These are phyloP conservation scores for Syngnathus floridae DNA, from an alignment of 2,113 vertebrate genomes.

Conservation along the genomic window DNA sequence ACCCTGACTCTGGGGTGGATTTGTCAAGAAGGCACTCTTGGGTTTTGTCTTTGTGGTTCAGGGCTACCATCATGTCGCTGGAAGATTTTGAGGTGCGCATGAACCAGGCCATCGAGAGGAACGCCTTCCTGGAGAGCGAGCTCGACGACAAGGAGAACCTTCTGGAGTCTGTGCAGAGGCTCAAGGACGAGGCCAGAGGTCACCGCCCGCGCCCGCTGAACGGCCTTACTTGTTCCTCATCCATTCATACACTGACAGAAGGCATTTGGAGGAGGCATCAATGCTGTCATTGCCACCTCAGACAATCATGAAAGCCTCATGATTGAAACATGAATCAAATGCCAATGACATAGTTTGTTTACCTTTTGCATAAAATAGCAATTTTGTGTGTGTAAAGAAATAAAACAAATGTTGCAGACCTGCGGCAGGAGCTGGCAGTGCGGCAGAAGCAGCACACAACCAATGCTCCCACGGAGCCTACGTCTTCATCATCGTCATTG, in stretches of 20 bases:
- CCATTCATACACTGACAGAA: neutral
- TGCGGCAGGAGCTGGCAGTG: constrained; percentile 92
- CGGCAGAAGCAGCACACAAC: constrained; percentile 87
- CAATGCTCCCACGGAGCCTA: constrained; percentile 59
- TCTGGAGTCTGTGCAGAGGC: constrained; percentile 90
- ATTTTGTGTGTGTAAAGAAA: neutral
- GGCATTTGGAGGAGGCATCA: neutral
- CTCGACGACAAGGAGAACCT: constrained; percentile 96
- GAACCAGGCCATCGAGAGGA: constrained; percentile 97
- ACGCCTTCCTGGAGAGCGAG: constrained; percentile 97
- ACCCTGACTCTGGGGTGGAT: no score
- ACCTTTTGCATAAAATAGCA: no score
- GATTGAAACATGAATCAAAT: neutral
- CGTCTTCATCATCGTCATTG: neutral
- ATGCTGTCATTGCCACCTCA: neutral
- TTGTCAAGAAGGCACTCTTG: no score
- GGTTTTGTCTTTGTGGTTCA: constrained; percentile 47
- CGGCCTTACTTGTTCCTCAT: no score
- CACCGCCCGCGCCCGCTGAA: neutral
- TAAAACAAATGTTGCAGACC: constrained; percentile 65
- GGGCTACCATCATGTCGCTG: constrained; percentile 95
- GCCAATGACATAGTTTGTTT: no score
- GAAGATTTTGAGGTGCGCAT: constrained; percentile 97
- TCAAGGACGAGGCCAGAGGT: constrained; percentile 99
- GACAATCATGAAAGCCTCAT: neutral